A percentile compares a stretch with the other conserved stretches of the same genome.
phyloP scores from a whole-genome alignment of 2,113 vertebrate species.

The Leucoraja erinaceus region DNA sequence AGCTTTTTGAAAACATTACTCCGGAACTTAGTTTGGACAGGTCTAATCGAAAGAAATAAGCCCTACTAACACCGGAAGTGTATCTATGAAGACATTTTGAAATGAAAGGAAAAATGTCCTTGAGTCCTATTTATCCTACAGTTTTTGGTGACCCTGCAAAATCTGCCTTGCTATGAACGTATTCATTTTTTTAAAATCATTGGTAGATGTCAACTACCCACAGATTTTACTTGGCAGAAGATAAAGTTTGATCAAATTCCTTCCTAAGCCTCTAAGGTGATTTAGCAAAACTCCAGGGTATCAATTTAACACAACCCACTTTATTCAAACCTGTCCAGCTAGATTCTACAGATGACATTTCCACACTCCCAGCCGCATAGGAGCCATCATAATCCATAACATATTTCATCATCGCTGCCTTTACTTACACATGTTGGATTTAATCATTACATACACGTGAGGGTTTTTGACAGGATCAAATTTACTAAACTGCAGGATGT shows the following conservation, averaged over 20 bases:
- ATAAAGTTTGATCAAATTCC: constrained; percentile 3
- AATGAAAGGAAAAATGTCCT: not conserved
- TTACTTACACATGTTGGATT: not conserved
- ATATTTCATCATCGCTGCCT: constrained; percentile 2
- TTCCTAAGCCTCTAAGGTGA: not conserved
- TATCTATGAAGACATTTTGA: not conserved
- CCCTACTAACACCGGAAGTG: not conserved
- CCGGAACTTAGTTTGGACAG: not conserved
- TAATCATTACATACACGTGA: constrained; percentile 3
- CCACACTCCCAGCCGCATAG: not conserved
- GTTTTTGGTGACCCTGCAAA: not conserved
- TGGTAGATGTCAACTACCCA: not conserved
- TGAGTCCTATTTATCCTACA: not conserved
- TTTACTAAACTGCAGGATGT: not conserved
- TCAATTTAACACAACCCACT: constrained; percentile 23
- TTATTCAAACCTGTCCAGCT: constrained; percentile 17
- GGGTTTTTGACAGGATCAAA: constrained; percentile 14
- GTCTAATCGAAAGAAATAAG: not conserved
- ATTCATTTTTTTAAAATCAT: not conserved
- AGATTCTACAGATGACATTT: constrained; percentile 26
- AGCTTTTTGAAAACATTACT: not conserved
- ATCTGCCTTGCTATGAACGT: not conserved
- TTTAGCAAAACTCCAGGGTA: constrained; percentile 23
- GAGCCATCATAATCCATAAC: not conserved
- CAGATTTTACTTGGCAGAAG: not conserved